Percentiles rank a stretch among this genome's conserved stretches.
Evolutionary conservation across 2,113 vertebrate genomes (phyloP).

Genomic region (Colossoma macropomum): DNA sequence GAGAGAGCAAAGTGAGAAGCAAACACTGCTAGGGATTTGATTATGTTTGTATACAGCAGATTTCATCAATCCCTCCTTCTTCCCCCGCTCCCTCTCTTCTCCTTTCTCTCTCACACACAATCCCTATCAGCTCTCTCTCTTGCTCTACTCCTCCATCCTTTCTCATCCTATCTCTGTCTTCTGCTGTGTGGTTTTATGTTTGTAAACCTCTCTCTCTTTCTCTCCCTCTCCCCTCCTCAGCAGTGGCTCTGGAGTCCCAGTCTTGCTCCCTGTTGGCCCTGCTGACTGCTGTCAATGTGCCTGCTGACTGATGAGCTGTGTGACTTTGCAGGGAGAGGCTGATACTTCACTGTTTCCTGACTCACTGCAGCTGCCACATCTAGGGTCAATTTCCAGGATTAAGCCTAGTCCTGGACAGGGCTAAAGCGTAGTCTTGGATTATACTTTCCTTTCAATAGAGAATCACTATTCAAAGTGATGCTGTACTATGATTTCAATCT

Average conservation of each 20-base stretch:
- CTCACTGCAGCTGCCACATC: slow-evolving; percentile 1
- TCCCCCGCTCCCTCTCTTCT: slow-evolving; percentile 14
- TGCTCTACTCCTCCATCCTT: not conserved
- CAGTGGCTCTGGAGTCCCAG: slow-evolving; percentile 20
- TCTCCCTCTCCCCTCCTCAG: slow-evolving; percentile 1
- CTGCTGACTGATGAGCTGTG: slow-evolving; percentile 42
- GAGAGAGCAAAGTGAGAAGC: not conserved
- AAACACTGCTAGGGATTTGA: slow-evolving; percentile 32
- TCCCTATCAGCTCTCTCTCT: slow-evolving; percentile 10
- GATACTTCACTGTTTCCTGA: not conserved
- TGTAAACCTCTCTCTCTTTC: not conserved
- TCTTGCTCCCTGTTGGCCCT: slow-evolving; percentile 22
- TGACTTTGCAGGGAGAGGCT: slow-evolving; percentile 35
- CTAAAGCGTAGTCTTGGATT: not conserved
- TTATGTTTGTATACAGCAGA: slow-evolving; percentile 37
- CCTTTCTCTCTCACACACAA: not conserved
- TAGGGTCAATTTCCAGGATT: not conserved
- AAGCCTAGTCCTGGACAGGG: not conserved
- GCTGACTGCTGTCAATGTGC: slow-evolving; percentile 19
- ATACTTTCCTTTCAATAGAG: too few relatives aligned
- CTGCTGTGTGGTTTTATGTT: slow-evolving; percentile 3
- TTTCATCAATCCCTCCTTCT: slow-evolving; percentile 5
- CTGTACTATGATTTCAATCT: too few relatives aligned
- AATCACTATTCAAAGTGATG: too few relatives aligned
- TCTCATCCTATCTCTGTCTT: slow-evolving; percentile 6